These are phyloP conservation scores for Eledona agricola DNA, from an alignment of 2,888 invertebrate genomes.

Conservation along the genomic window DNA sequence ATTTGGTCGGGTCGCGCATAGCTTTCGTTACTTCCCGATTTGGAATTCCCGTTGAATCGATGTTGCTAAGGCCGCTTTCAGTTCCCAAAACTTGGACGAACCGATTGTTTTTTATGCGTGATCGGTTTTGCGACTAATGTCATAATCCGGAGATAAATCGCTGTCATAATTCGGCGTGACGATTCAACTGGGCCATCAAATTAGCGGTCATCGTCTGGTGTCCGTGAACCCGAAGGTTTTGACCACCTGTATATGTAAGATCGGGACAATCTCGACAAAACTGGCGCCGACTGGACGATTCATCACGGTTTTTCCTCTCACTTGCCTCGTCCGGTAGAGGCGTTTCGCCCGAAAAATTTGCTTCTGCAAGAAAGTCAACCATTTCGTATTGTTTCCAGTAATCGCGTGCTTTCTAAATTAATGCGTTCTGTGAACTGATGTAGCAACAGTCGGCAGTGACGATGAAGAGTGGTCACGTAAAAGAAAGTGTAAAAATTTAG, in stretches of 20 bases:
- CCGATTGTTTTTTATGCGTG: no score
- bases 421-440: conserved; percentile 13
- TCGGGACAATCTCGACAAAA: conserved; percentile 16
- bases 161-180: not conserved
- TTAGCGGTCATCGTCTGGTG: conserved; percentile 38
- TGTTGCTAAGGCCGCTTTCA: conserved; percentile 13
- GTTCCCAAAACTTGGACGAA: no score
- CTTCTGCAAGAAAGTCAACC: conserved; percentile 20
- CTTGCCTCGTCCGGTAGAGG: no score
- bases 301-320: conserved; percentile 13
- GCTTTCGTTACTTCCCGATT: no score
- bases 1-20: no score
- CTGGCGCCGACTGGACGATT: conserved; percentile 32
- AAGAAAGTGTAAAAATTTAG: conserved; percentile 21
- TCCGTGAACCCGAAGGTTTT: conserved; percentile 36
- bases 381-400: conserved; percentile 9
- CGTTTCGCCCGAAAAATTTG: no score
- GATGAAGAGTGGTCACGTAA: conserved; percentile 5
- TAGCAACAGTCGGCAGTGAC: conserved; percentile 1
- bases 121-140: no score
- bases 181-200: conserved; percentile 24
- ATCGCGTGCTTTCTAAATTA: conserved; percentile 20
- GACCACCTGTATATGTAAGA: conserved; percentile 29
- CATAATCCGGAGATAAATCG: not conserved
- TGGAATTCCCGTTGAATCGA: conserved; percentile 12